Percentiles rank a stretch among this genome's conserved stretches.
Conservation (phyloP, 2,797 vertebrate genomes). For the Zenarchopterus dispar region DNA sequence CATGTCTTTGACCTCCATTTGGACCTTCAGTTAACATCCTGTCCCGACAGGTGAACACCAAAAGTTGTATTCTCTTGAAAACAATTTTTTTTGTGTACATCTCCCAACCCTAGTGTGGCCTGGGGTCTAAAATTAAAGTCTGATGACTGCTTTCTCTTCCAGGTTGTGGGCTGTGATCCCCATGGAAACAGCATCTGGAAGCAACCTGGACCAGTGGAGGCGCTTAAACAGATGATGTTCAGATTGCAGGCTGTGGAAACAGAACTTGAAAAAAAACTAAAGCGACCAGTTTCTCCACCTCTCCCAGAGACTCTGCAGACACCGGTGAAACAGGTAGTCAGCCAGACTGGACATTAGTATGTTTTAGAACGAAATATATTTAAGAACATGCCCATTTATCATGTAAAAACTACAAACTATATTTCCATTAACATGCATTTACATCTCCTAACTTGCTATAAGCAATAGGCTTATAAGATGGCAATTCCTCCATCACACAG, state of each 20-base stretch:
- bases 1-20: too few relatives aligned
- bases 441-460: too few relatives aligned
- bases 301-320: background rate
- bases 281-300: background rate
- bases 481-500: too few relatives aligned
- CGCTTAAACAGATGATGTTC: constrained; percentile 90
- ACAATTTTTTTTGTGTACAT: too few relatives aligned
- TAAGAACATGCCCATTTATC: too few relatives aligned
- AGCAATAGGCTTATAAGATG: too few relatives aligned
- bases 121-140: background rate
- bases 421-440: too few relatives aligned
- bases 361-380: background rate
- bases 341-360: background rate
- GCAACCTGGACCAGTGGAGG: constrained; percentile 89
- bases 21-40: too few relatives aligned
- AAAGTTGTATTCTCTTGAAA: too few relatives aligned
- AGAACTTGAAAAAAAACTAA: constrained; percentile 45
- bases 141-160: background rate
- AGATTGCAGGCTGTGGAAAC: constrained; percentile 88
- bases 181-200: constrained; percentile 8
- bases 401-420: too few relatives aligned
- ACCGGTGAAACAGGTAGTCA: constrained; percentile 25
- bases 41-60: too few relatives aligned
- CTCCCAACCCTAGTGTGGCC: background rate
- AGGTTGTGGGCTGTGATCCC: background rate